Evolutionary conservation across 2,113 vertebrate genomes (phyloP).

Genomic region (Hypocryptadius cinnamomeus): DNA sequence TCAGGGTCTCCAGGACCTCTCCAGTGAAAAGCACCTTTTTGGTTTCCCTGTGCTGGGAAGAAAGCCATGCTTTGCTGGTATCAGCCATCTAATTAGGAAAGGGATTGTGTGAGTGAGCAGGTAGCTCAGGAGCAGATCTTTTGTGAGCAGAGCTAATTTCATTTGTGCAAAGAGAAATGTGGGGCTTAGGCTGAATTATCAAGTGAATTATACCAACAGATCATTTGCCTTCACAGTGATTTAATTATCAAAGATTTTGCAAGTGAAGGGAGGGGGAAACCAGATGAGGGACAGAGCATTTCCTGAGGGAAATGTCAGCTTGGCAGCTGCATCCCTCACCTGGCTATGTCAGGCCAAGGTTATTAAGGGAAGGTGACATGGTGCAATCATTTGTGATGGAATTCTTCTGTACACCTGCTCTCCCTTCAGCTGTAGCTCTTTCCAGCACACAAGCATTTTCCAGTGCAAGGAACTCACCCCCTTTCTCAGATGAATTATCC

Average conservation of each 20-base stretch:
- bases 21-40: not conserved
- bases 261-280: not conserved
- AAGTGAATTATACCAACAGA: not conserved
- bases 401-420: not conserved
- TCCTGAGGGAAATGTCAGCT: slow-evolving; percentile 7
- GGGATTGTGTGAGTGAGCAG: not conserved
- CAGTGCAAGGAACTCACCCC: not conserved
- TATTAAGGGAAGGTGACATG: not conserved
- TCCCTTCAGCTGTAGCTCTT: not conserved
- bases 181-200: not conserved
- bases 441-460: not conserved
- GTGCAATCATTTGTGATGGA: not conserved
- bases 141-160: slow-evolving; percentile 4
- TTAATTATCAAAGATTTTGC: slow-evolving; percentile 51
- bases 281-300: not conserved
- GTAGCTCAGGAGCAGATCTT: not conserved
- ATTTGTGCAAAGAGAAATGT: not conserved
- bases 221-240: not conserved
- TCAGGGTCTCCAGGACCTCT: not conserved
- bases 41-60: not conserved
- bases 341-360: not conserved
- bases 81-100: not conserved
- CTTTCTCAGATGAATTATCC: not conserved
- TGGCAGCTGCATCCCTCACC: not conserved
- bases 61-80: not conserved